These are phyloP conservation scores for Passer domesticus DNA, from an alignment of 2,113 vertebrate species.

Conservation along the genomic window DNA sequence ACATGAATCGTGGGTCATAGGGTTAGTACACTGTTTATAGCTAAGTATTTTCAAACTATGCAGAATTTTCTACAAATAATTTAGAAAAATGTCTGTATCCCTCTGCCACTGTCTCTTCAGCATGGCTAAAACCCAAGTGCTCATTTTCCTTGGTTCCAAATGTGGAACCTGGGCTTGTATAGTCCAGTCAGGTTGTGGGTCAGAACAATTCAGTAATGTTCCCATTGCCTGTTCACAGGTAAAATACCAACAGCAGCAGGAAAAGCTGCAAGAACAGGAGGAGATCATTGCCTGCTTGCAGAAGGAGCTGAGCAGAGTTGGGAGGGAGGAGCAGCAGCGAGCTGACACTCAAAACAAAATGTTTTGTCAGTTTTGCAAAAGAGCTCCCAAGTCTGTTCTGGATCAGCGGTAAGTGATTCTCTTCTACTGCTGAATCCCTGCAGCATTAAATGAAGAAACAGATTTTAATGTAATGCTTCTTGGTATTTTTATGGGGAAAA, in stretches of 20 bases:
- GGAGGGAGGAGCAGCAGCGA: conserved; percentile 76
- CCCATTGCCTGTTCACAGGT: conserved; percentile 13
- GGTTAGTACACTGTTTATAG: neutral
- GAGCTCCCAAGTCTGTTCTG: conserved; percentile 61
- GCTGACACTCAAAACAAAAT: conserved; percentile 72
- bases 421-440: neutral
- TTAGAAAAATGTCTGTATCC: neutral
- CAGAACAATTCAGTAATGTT: neutral
- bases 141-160: neutral
- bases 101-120: neutral
- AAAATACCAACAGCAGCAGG: conserved; percentile 73
- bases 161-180: neutral
- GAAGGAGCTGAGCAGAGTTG: conserved; percentile 73
- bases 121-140: neutral
- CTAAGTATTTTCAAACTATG: neutral
- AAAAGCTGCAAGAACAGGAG: conserved; percentile 74
- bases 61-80: neutral
- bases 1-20: neutral
- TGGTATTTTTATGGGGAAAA: neutral
- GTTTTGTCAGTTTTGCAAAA: conserved; percentile 77
- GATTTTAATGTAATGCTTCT: neutral
- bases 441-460: neutral
- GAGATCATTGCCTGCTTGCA: conserved; percentile 75
- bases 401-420: conserved; percentile 80
- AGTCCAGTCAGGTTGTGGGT: neutral